phyloP scores from a whole-genome alignment of 2,888 invertebrate species.

The Sylvicola fuscatus region DNA sequence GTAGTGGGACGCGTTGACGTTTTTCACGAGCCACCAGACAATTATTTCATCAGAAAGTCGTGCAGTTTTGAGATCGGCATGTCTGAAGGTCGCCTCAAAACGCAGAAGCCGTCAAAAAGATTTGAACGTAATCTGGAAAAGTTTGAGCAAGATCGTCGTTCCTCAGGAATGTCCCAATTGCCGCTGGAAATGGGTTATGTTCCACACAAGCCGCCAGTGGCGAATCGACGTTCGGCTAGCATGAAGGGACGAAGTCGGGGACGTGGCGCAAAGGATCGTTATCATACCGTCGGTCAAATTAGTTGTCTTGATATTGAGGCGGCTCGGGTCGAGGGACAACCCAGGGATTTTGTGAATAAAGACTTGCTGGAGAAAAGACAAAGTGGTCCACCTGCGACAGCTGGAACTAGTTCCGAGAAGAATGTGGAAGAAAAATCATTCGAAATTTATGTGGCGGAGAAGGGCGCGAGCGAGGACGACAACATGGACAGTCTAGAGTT shows the following conservation, averaged over 20 bases:
- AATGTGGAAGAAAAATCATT: conserved; percentile 32
- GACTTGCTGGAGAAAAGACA: conserved; percentile 16
- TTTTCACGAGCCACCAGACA: conserved; percentile 3
- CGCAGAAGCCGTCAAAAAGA: conserved; percentile 15
- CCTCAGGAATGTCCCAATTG: conserved; percentile 21
- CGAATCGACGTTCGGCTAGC: conserved; percentile 43
- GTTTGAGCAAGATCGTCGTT: conserved; percentile 34
- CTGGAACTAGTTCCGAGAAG: not conserved
- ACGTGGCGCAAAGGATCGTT: conserved; percentile 23
- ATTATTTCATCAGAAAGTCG: conserved; percentile 13
- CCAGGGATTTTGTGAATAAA: conserved; percentile 8
- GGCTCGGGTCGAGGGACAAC: not conserved
- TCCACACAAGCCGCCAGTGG: conserved; percentile 55
- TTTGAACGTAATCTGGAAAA: conserved; percentile 35
- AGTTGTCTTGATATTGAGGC: conserved; percentile 8
- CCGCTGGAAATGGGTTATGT: conserved; percentile 34
- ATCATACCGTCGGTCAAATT: conserved; percentile 23
- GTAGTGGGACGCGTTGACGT: conserved; percentile 3
- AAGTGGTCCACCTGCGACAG: conserved; percentile 14
- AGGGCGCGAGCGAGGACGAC: conserved; percentile 35
- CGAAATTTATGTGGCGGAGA: conserved; percentile 38
- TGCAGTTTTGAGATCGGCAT: conserved; percentile 18
- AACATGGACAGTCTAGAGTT: conserved; percentile 41
- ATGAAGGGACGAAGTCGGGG: conserved; percentile 31
- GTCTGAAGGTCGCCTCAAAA: conserved; percentile 7